phyloP scores from a whole-genome alignment of 1,140 invertebrate species.

The Drosophila ercepeae region DNA sequence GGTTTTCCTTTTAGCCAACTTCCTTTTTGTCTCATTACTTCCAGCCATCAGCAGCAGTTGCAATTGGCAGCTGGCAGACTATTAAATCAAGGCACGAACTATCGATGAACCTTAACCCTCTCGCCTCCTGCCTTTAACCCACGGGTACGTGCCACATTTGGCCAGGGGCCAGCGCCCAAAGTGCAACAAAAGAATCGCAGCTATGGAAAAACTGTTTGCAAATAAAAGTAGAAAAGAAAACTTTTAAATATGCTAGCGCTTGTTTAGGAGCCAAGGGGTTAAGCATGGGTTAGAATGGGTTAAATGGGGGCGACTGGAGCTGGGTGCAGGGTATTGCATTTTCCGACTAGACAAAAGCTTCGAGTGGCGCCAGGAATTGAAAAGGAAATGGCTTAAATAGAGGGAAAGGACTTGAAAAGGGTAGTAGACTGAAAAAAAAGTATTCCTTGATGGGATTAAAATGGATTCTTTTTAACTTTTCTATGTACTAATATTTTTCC shows the following conservation, averaged over 20 bases:
- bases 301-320: not conserved
- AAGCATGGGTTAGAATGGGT: not conserved
- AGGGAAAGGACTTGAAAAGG: slow-evolving; percentile 1
- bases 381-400: slow-evolving; percentile 24
- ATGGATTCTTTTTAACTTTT: not conserved
- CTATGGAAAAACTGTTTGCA: slow-evolving; percentile 54
- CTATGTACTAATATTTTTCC: not conserved
- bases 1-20: slow-evolving; percentile 4
- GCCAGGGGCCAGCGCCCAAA: slow-evolving; percentile 44
- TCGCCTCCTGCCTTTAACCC: slow-evolving; percentile 8
- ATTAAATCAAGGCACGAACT: slow-evolving; percentile 81
- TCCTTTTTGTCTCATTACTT: slow-evolving; percentile 36
- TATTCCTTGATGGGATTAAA: not conserved
- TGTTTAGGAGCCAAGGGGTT: slow-evolving; percentile 18
- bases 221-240: slow-evolving; percentile 49
- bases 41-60: slow-evolving; percentile 50
- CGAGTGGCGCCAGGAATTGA: slow-evolving; percentile 60
- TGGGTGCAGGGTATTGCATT: not conserved
- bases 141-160: slow-evolving; percentile 45
- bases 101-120: slow-evolving; percentile 60
- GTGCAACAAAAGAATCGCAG: slow-evolving; percentile 43
- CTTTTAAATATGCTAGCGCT: slow-evolving; percentile 67
- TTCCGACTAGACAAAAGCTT: slow-evolving; percentile 60
- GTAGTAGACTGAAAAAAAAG: not conserved
- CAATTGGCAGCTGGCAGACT: slow-evolving; percentile 69